Percentiles rank a stretch among this genome's conserved stretches.
Conservation (phyloP, 2,797 vertebrate genomes). For the Myoxocephalus aenaeus region DNA sequence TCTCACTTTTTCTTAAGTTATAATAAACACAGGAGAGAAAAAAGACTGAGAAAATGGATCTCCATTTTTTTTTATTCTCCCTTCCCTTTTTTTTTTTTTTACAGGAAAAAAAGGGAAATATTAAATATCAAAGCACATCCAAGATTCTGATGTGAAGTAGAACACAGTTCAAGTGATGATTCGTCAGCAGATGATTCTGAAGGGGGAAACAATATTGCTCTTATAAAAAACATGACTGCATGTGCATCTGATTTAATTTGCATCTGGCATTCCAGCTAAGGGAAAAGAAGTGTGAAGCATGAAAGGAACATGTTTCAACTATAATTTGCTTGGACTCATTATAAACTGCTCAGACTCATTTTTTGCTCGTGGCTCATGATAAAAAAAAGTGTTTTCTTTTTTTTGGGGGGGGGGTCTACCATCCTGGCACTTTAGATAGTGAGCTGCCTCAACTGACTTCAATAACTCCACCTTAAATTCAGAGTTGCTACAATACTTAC, state of each 20-base stretch:
- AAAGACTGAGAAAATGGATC: background rate
- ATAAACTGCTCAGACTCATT: background rate
- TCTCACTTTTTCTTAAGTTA: background rate
- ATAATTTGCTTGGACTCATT: background rate
- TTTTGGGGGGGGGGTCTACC: too few relatives aligned
- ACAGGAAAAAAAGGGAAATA: too few relatives aligned
- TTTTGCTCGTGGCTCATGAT: background rate
- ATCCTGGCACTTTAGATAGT: background rate
- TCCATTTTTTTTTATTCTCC: background rate
- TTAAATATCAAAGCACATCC: background rate
- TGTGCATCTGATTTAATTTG: background rate
- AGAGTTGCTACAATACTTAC: background rate
- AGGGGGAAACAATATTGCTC: background rate
- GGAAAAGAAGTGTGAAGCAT: background rate
- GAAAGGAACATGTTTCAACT: background rate
- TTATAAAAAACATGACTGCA: background rate
- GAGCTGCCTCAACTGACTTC: background rate
- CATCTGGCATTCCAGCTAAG: background rate
- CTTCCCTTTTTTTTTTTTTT: background rate
- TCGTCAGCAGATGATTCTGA: background rate
- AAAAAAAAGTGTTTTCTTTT: background rate
- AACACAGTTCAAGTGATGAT: conserved; percentile 2
- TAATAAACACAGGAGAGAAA: background rate
- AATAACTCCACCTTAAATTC: background rate
- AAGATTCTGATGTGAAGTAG: background rate